These are phyloP conservation scores for Gulo gulo DNA, from an alignment of 2,113 vertebrate species.

Conservation along the genomic window DNA sequence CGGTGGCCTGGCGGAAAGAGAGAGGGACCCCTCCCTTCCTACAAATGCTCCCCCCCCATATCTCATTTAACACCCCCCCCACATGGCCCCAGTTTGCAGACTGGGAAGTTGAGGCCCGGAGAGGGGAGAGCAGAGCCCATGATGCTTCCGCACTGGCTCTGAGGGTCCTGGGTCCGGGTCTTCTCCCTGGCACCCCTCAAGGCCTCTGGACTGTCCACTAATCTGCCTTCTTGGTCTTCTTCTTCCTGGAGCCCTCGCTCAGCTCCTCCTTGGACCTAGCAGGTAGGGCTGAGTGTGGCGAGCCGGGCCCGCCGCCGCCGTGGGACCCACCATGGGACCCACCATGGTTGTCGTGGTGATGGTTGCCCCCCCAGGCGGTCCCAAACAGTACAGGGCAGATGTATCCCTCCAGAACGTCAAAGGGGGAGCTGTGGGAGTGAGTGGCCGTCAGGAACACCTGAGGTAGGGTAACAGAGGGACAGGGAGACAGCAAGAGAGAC, in stretches of 20 bases:
- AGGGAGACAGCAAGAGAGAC: background rate
- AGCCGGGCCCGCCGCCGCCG: slow-evolving; percentile 28
- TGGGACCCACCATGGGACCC: slow-evolving; percentile 74
- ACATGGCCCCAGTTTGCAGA: slow-evolving; percentile 24
- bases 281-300: slow-evolving; percentile 79
- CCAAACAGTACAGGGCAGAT: slow-evolving; percentile 93
- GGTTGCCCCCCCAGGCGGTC: slow-evolving; percentile 78
- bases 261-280: slow-evolving; percentile 95
- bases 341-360: slow-evolving; percentile 82
- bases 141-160: background rate
- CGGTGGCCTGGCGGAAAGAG: background rate
- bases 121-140: slow-evolving; percentile 49
- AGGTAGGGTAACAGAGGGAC: background rate
- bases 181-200: background rate
- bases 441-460: slow-evolving; percentile 95
- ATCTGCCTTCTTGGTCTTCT: slow-evolving; percentile 97
- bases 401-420: slow-evolving; percentile 90
- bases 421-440: slow-evolving; percentile 95
- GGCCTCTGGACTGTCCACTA: slow-evolving; percentile 12
- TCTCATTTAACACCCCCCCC: background rate
- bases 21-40: background rate
- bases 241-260: slow-evolving; percentile 93
- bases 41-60: background rate
- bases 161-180: slow-evolving; percentile 56
- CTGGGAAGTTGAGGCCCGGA: slow-evolving; percentile 47